Evolutionary conservation across 1,140 invertebrate genomes (phyloP).

Genomic region (Globodera ellingtonae): DNA sequence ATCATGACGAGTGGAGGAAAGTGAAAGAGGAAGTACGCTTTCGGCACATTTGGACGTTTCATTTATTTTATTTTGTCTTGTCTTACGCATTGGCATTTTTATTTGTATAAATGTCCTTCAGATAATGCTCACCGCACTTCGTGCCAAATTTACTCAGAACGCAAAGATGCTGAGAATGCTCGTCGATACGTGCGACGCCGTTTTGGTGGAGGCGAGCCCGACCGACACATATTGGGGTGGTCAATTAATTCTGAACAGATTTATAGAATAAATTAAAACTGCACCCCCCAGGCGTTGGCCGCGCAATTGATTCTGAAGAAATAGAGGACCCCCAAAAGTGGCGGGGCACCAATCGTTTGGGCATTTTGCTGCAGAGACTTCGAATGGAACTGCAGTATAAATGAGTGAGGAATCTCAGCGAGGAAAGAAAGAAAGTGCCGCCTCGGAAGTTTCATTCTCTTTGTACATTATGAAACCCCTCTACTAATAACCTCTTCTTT

Average conservation of each 20-base stretch:
- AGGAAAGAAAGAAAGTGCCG: not conserved
- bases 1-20: slow-evolving; percentile 25
- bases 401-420: not conserved
- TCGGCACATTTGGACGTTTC: not conserved
- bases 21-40: slow-evolving; percentile 9
- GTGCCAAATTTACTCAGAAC: slow-evolving; percentile 19
- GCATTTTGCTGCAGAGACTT: slow-evolving; percentile 1
- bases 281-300: slow-evolving; percentile 3
- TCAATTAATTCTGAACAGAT: not conserved
- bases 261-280: not conserved
- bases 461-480: too few species aligned
- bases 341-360: slow-evolving; percentile 6
- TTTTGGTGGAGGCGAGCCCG: slow-evolving; percentile 15
- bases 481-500: too few species aligned
- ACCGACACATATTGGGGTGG: slow-evolving; percentile 27
- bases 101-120: slow-evolving; percentile 4
- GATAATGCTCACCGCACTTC: slow-evolving; percentile 10
- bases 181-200: not conserved
- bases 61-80: not conserved
- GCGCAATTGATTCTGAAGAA: slow-evolving; percentile 11
- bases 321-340: not conserved
- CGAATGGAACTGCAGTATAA: not conserved
- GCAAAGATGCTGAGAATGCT: not conserved
- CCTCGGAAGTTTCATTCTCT: too few species aligned
- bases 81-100: not conserved